Conservation (phyloP, 1,140 invertebrate species). For the Tribolium castaneum region DNA sequence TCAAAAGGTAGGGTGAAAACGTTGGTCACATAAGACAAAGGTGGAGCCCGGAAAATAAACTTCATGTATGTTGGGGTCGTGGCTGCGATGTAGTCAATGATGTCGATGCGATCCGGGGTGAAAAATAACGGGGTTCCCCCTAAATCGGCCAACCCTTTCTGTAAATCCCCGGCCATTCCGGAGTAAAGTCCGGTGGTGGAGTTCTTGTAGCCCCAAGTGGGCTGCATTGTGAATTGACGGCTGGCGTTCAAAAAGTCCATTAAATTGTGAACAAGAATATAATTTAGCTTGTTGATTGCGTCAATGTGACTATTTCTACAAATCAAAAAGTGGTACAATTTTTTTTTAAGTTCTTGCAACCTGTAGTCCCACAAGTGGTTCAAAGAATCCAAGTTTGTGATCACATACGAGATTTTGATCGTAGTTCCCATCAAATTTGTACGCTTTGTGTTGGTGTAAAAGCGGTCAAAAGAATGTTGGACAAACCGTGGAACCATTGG, state of each 20-base stretch:
- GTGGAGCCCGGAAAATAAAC: conserved; percentile 73
- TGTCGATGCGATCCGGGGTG: conserved; percentile 65
- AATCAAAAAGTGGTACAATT: conserved; percentile 14
- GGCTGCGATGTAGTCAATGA: conserved; percentile 69
- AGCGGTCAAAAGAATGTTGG: not conserved
- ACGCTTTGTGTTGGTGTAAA: not conserved
- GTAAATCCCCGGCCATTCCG: conserved; percentile 71
- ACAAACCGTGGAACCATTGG: not conserved
- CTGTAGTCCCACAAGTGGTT: conserved; percentile 69
- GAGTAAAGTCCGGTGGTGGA: conserved; percentile 64
- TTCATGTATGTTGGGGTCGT: conserved; percentile 68
- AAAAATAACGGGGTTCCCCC: conserved; percentile 71
- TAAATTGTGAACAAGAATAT: conserved; percentile 66
- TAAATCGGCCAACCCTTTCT: conserved; percentile 68
- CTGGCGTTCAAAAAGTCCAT: conserved; percentile 68
- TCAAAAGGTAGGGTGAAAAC: conserved; percentile 72
- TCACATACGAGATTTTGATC: conserved; percentile 62
- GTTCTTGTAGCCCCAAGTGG: conserved; percentile 66
- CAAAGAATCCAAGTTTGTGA: conserved; percentile 68
- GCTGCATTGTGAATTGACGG: conserved; percentile 51
- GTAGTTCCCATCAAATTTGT: conserved; percentile 16
- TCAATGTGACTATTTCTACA: conserved; percentile 68
- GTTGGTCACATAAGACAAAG: conserved; percentile 72
- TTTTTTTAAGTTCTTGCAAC: conserved; percentile 50
- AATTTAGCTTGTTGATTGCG: conserved; percentile 70